Evolutionary conservation across 92 coral and sea anemone genomes (phyloP).

Genomic region (Hydrozoanthus gracilis): DNA sequence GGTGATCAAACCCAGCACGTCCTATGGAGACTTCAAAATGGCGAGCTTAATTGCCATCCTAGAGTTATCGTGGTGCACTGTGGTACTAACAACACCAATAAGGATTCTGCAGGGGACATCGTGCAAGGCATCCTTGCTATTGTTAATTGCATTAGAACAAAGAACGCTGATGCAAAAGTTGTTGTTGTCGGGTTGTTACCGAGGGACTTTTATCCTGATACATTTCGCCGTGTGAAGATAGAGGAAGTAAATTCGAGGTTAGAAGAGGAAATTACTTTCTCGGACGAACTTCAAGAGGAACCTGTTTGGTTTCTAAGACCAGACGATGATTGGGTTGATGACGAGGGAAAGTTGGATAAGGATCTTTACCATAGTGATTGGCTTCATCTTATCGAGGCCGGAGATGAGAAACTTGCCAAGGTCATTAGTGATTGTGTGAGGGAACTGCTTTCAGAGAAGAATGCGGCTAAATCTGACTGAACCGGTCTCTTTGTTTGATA

Average conservation of each 20-base stretch:
- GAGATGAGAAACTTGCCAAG: conserved; percentile 93
- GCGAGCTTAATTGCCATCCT: conserved; percentile 84
- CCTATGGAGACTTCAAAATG: conserved; percentile 92
- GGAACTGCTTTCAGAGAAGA: conserved; percentile 53
- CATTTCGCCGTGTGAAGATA: conserved; percentile 70
- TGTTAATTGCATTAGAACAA: conserved; percentile 73
- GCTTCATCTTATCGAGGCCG: conserved; percentile 86
- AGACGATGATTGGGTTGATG: conserved; percentile 89
- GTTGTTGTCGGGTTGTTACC: conserved; percentile 92
- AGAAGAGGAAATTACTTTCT: conserved; percentile 83
- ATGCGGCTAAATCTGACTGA: not conserved
- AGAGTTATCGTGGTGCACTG: conserved; percentile 87
- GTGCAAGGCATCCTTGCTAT: conserved; percentile 87
- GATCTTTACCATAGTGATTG: conserved; percentile 84
- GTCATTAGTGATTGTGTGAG: conserved; percentile 71
- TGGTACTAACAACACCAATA: conserved; percentile 93
- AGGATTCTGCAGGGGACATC: conserved; percentile 85
- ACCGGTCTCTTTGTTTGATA: not conserved
- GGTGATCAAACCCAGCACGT: conserved; percentile 98
- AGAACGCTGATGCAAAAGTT: conserved; percentile 68
- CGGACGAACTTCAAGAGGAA: conserved; percentile 78
- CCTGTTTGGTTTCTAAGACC: conserved; percentile 85
- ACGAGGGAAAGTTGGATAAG: conserved; percentile 74
- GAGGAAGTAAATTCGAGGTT: conserved; percentile 77
- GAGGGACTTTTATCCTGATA: conserved; percentile 77